Percentiles rank a stretch among this genome's conserved stretches.
Conservation (phyloP, 2,113 vertebrate species). For the Phyllostomus discolor region DNA sequence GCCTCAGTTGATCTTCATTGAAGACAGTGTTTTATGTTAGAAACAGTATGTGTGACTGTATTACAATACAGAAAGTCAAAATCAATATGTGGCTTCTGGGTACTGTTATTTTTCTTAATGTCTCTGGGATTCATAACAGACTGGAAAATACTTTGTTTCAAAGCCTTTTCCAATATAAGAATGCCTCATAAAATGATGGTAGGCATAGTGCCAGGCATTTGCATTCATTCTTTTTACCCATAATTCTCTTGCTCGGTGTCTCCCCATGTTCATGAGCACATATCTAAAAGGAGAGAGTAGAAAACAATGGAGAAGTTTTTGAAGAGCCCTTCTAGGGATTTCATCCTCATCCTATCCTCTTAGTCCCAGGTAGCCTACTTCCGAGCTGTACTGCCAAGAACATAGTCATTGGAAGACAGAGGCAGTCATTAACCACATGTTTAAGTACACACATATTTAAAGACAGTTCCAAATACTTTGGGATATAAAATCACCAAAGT, state of each 20-base stretch:
- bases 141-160: background rate
- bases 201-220: background rate
- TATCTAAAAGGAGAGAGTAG: background rate
- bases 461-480: background rate
- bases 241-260: background rate
- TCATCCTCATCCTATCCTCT: background rate
- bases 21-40: background rate
- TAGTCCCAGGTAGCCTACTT: background rate
- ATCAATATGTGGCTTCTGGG: background rate
- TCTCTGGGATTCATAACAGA: background rate
- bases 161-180: background rate
- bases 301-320: background rate
- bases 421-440: background rate
- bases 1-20: background rate
- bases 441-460: background rate
- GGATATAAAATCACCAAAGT: background rate
- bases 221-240: background rate
- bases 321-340: background rate
- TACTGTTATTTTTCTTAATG: background rate
- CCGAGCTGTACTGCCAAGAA: background rate
- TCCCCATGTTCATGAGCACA: background rate
- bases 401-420: background rate
- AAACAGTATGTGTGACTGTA: background rate
- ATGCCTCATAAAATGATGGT: background rate
- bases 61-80: background rate